Conservation (phyloP, 1,140 invertebrate species). For the Tetraneura akinire region DNA sequence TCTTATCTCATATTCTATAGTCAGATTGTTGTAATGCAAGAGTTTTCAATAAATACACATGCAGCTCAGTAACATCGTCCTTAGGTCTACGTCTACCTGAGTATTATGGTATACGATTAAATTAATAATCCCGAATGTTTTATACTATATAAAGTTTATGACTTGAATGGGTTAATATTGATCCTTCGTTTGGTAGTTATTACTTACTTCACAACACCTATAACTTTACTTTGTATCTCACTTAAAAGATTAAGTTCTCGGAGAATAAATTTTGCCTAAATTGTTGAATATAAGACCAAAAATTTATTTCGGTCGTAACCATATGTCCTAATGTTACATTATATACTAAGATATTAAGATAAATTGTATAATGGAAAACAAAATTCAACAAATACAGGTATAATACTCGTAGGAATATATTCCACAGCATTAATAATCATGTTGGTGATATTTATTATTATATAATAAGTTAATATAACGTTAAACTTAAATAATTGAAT, state of each 20-base stretch:
- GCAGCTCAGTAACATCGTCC: not conserved
- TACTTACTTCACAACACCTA: not conserved
- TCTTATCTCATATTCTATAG: too few relatives aligned
- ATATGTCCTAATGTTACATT: too few relatives aligned
- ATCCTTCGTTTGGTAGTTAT: not conserved
- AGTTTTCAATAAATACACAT: not conserved
- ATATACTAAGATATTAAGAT: too few relatives aligned
- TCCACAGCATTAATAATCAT: too few relatives aligned
- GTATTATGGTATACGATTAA: not conserved
- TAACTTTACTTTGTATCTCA: constrained; percentile 12
- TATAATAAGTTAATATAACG: too few relatives aligned
- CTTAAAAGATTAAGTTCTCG: constrained; percentile 31
- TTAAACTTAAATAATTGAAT: too few relatives aligned
- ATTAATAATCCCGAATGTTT: constrained; percentile 26
- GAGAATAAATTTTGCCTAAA: not conserved
- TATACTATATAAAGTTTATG: constrained; percentile 4
- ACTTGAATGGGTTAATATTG: constrained; percentile 4
- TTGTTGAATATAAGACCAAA: not conserved
- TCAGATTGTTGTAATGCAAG: not conserved
- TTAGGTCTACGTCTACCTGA: not conserved
- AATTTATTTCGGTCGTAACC: too few relatives aligned
- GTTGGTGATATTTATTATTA: too few relatives aligned
- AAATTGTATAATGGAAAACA: too few relatives aligned
- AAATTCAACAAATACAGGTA: too few relatives aligned
- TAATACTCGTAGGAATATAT: too few relatives aligned